phyloP scores from a whole-genome alignment of 2,888 invertebrate genomes.

The Mycogona germanica region DNA sequence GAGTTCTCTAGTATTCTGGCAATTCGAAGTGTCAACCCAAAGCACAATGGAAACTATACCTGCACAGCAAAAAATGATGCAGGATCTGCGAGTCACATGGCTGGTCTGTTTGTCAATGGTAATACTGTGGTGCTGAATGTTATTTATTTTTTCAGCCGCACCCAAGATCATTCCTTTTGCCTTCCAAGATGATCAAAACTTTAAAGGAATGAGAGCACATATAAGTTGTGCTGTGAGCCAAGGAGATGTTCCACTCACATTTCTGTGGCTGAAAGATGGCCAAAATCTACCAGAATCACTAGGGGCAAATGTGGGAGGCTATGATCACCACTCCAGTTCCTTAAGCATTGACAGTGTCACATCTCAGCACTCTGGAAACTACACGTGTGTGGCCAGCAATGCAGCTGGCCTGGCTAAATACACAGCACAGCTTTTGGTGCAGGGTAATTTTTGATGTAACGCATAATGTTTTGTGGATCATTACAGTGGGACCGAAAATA shows the following conservation, averaged over 20 bases:
- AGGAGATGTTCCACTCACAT: slow-evolving; percentile 35
- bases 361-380: slow-evolving; percentile 32
- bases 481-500: slow-evolving; percentile 62
- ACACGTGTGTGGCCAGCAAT: slow-evolving; percentile 33
- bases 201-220: slow-evolving; percentile 32
- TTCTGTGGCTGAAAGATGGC: slow-evolving; percentile 35
- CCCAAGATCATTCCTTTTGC: slow-evolving; percentile 34
- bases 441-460: slow-evolving; percentile 27
- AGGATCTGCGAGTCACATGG: background rate
- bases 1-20: slow-evolving; percentile 42
- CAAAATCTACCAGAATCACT: slow-evolving; percentile 30
- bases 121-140: too few species aligned
- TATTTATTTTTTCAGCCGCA: slow-evolving; percentile 28
- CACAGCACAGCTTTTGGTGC: slow-evolving; percentile 30
- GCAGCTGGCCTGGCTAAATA: slow-evolving; percentile 28
- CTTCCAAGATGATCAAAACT: slow-evolving; percentile 34
- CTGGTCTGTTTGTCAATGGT: slow-evolving; percentile 9
- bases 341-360: slow-evolving; percentile 30
- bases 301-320: slow-evolving; percentile 27
- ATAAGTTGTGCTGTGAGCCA: slow-evolving; percentile 35
- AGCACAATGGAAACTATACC: slow-evolving; percentile 32
- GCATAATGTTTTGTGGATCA: background rate
- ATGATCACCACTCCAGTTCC: slow-evolving; percentile 31
- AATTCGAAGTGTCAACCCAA: slow-evolving; percentile 26
- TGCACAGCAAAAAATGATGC: slow-evolving; percentile 25